Evolutionary conservation across 2,888 invertebrate genomes (phyloP), one percentile per base, ranked within the genome.

Genomic region (Prosopocoilus inquinatus): DNA sequence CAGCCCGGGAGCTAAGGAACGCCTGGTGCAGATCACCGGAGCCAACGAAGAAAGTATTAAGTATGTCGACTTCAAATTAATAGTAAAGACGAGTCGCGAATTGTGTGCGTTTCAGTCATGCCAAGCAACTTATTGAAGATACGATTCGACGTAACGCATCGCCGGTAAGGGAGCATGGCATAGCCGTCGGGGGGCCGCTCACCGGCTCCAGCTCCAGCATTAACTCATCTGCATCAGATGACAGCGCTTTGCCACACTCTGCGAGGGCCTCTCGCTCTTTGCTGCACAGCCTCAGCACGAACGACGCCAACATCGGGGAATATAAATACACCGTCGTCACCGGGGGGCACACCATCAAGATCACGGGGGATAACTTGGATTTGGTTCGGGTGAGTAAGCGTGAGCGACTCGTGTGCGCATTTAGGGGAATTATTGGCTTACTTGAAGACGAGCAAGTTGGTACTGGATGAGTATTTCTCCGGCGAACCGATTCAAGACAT

Each of bases 61-160:
- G 94, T 94, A 78, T 84, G 86, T 82, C 45, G 16, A 16, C n/a
- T n/a, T n/a, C n/a, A n/a, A n/a, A n/a, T n/a, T n/a, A n/a, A n/a
- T n/a, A n/a, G n/a, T n/a, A n/a, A n/a, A n/a, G n/a, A n/a, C n/a
- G n/a, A n/a, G n/a, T n/a, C n/a, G n/a, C n/a, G n/a, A n/a, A n/a
- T n/a, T n/a, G n/a, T n/a, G n/a, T n/a, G n/a, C 58, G 52, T 75
- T 76, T 12, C 68, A 94, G 94, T 71, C 89, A 91, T 76, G 96
- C 96, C 39, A 94, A 94, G 77, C 90, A 91, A 75, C 80, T 96
- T 75, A 96, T 96, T 73, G 95, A 94, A 75, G 95, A 96, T 74
- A 96, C 96, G 62, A 96, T 96, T 71, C 86, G 93, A 63, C 87
- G 95, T 72, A 96, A 96, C 81, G 94, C 94, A 66, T 96, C 95